Conservation (phyloP, 2,797 vertebrate genomes). For the Parauchenoglanis ngamensis region DNA sequence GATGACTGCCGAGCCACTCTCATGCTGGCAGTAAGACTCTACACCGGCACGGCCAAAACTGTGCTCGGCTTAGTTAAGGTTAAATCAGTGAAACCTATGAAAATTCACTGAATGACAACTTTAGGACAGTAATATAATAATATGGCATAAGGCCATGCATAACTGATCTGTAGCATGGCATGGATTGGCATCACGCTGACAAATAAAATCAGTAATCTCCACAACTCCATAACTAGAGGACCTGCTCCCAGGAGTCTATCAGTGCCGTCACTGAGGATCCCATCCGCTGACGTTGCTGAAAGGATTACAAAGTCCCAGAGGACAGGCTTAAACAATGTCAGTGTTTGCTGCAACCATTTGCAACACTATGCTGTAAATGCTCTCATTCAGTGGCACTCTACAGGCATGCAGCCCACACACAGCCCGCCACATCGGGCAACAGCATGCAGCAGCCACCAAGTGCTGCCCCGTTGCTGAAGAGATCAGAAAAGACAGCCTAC, state of each 20-base stretch:
- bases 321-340: constrained; percentile 40
- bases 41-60: constrained; percentile 96
- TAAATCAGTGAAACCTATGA: constrained; percentile 7
- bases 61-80: constrained; percentile 48
- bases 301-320: constrained; percentile 52
- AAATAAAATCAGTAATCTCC: constrained; percentile 14
- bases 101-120: not conserved
- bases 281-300: constrained; percentile 43
- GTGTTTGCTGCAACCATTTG: constrained; percentile 38
- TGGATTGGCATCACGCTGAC: constrained; percentile 7
- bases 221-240: constrained; percentile 11
- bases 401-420: constrained; percentile 32
- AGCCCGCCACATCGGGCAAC: constrained; percentile 1
- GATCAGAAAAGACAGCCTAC: not conserved
- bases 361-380: constrained; percentile 31
- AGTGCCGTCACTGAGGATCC: constrained; percentile 35
- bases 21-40: constrained; percentile 97
- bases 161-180: constrained; percentile 7
- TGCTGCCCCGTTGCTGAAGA: constrained; percentile 13
- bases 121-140: not conserved
- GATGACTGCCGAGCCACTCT: constrained; percentile 92
- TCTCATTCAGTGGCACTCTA: constrained; percentile 32
- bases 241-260: constrained; percentile 33
- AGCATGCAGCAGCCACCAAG: constrained; percentile 15
- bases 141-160: not conserved